phyloP scores from a whole-genome alignment of 2,888 invertebrate genomes.

The Drosophila seclusa region DNA sequence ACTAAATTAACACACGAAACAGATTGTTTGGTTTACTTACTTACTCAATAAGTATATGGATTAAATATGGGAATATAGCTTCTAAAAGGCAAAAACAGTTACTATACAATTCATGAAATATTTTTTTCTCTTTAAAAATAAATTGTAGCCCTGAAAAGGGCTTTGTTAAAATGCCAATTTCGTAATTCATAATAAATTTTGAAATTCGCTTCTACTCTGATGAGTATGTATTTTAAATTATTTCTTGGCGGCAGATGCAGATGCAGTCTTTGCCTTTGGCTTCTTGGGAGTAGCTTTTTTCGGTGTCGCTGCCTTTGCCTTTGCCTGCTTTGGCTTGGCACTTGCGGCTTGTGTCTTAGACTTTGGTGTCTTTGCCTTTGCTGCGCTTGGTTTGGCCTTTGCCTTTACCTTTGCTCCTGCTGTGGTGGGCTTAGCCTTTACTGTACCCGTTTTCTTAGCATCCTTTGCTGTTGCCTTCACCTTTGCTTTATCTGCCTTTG shows the following conservation, averaged over 20 bases:
- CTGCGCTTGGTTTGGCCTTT: constrained; percentile 32
- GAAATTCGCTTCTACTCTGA: constrained; percentile 1
- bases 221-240: constrained; percentile 15
- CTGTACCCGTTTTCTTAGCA: constrained; percentile 44
- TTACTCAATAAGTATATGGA: no score
- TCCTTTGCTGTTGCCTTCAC: constrained; percentile 26
- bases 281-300: constrained; percentile 46
- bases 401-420: constrained; percentile 34
- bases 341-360: constrained; percentile 31
- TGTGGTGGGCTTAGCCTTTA: constrained; percentile 46
- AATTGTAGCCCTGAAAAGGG: constrained; percentile 16
- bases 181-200: neutral
- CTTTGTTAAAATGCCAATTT: constrained; percentile 6
- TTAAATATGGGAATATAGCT: neutral
- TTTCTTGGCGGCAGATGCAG: constrained; percentile 26
- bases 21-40: no score
- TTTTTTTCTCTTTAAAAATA: constrained; percentile 1
- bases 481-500: constrained; percentile 43
- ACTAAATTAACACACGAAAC: neutral
- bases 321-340: constrained; percentile 46
- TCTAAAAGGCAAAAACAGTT: neutral
- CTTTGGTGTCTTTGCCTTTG: constrained; percentile 41
- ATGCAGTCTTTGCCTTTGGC: constrained; percentile 25
- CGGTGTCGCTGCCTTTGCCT: constrained; percentile 24
- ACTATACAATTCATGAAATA: neutral